These are phyloP conservation scores for Tanypteryx hageni DNA, from an alignment of 2,888 invertebrate species.

Conservation along the genomic window DNA sequence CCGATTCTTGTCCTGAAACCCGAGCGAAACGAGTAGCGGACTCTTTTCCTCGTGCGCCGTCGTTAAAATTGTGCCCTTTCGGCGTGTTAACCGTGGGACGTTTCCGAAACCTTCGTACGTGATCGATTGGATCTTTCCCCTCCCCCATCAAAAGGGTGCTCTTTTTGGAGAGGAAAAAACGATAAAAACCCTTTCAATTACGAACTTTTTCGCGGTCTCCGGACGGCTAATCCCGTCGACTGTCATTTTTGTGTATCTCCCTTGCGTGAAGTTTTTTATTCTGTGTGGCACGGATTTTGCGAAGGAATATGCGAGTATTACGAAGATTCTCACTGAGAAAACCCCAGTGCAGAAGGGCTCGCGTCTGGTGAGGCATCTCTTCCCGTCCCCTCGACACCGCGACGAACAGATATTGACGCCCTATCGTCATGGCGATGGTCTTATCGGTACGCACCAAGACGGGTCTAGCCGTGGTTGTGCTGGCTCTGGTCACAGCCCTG, in stretches of 20 bases:
- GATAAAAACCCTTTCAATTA: too few species aligned
- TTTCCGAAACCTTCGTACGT: background rate
- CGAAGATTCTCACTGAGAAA: background rate
- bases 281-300: too few species aligned
- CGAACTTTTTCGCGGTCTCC: too few species aligned
- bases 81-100: background rate
- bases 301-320: background rate
- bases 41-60: background rate
- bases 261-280: too few species aligned
- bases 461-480: slow-evolving; percentile 69
- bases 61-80: background rate
- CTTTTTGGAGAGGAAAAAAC: too few species aligned
- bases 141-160: too few species aligned
- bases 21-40: background rate
- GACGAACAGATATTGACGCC: too few species aligned
- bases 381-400: background rate
- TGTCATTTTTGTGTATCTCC: too few species aligned
- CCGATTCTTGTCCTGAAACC: background rate
- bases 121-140: background rate
- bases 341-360: background rate
- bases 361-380: background rate
- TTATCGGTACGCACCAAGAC: slow-evolving; percentile 70
- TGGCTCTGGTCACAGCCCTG: slow-evolving; percentile 69
- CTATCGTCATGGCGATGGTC: slow-evolving; percentile 69
- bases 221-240: too few species aligned